phyloP scores from a whole-genome alignment of 1,140 invertebrate genomes.

The Temnothorax longispinosus region DNA sequence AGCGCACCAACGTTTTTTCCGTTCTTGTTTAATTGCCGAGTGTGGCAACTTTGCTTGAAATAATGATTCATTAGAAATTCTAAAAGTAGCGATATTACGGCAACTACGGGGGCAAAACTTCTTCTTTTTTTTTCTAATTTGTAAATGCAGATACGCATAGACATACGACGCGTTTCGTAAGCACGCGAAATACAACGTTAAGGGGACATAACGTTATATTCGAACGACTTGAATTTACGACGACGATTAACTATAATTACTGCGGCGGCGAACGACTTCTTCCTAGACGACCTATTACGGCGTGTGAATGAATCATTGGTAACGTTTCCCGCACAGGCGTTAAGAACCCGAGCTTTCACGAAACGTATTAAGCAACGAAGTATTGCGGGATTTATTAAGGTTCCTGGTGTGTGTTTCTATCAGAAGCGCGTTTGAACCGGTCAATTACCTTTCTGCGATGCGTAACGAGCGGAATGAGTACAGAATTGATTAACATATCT shows the following conservation, averaged over 20 bases:
- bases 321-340: constrained; percentile 49
- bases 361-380: constrained; percentile 55
- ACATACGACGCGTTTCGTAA: constrained; percentile 10
- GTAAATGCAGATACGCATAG: background rate
- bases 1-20: constrained; percentile 7
- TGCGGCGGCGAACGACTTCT: constrained; percentile 20
- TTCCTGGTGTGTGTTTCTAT: background rate
- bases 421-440: constrained; percentile 21
- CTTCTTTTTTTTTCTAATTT: background rate
- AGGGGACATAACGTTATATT: constrained; percentile 12
- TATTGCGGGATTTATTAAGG: constrained; percentile 12
- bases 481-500: constrained; percentile 54
- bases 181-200: background rate
- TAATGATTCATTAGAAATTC: constrained; percentile 42
- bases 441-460: constrained; percentile 43
- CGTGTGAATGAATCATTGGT: constrained; percentile 61
- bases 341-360: constrained; percentile 67
- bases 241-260: constrained; percentile 49
- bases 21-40: constrained; percentile 38
- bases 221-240: constrained; percentile 15
- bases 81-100: constrained; percentile 15
- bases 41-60: constrained; percentile 29
- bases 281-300: background rate
- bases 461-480: constrained; percentile 40
- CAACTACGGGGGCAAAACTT: background rate